Evolutionary conservation across 2,113 vertebrate species (phyloP).

Genomic region (Gracilinanus agilis): DNA sequence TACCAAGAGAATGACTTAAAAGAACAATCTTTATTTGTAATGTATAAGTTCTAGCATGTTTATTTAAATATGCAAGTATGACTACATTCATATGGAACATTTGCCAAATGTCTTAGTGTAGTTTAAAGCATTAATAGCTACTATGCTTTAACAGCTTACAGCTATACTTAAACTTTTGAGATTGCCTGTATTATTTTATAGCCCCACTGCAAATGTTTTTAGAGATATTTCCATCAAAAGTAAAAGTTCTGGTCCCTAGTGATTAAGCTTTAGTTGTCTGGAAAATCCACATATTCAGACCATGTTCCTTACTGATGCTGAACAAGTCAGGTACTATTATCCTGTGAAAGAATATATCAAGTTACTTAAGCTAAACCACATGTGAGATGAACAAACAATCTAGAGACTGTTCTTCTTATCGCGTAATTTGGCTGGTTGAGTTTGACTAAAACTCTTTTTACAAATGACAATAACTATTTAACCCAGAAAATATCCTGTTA

Average conservation of each 20-base stretch:
- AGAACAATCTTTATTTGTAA: background rate
- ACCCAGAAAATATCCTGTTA: background rate
- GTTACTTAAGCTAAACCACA: background rate
- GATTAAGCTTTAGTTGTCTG: conserved; percentile 3
- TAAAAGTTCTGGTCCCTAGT: background rate
- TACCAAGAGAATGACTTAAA: background rate
- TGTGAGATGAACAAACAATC: background rate
- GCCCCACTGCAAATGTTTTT: background rate
- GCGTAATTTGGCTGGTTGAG: background rate
- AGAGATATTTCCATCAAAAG: conserved; percentile 9
- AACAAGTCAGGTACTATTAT: background rate
- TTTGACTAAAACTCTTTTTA: background rate
- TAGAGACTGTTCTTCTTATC: background rate
- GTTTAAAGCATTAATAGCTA: background rate
- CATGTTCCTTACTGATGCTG: background rate
- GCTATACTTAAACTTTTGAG: background rate
- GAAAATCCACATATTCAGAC: conserved; percentile 8
- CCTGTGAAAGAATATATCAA: background rate
- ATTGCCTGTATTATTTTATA: background rate
- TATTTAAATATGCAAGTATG: background rate
- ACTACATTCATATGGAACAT: background rate
- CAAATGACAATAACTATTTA: background rate
- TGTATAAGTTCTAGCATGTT: background rate
- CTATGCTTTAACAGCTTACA: background rate
- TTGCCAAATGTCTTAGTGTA: background rate